Conservation (phyloP, 1,140 invertebrate species). For the Brachionus sp. region DNA sequence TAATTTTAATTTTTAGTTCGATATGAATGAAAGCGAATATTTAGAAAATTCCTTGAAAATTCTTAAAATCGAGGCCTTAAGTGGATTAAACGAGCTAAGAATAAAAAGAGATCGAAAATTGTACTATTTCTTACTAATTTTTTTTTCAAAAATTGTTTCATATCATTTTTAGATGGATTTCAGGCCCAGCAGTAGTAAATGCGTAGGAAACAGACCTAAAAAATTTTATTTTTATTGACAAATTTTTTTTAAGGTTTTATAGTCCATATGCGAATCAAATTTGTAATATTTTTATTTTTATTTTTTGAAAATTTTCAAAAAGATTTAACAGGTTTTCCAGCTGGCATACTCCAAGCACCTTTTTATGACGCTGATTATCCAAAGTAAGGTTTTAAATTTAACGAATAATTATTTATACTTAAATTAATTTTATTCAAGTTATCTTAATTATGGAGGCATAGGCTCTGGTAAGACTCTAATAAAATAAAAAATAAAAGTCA, state of each 20-base stretch:
- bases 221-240: not conserved
- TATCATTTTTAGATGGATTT: constrained; percentile 12
- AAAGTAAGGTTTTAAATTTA: constrained; percentile 33
- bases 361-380: constrained; percentile 49
- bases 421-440: constrained; percentile 48
- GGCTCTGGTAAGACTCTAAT: constrained; percentile 57
- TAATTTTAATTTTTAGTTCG: not conserved
- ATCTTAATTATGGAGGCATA: constrained; percentile 72
- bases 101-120: not conserved
- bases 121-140: not conserved
- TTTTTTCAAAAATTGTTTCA: not conserved
- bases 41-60: constrained; percentile 18
- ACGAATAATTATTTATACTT: not conserved
- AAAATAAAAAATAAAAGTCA: no score
- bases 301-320: not conserved
- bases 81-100: constrained; percentile 7
- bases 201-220: not conserved
- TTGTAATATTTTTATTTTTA: not conserved
- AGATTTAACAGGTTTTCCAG: constrained; percentile 41
- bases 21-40: constrained; percentile 39
- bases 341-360: constrained; percentile 10
- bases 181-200: constrained; percentile 38
- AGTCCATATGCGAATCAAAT: constrained; percentile 44
- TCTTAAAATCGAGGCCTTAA: not conserved
- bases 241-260: constrained; percentile 18